These are phyloP conservation scores for Platichthys flesus DNA, from an alignment of 2,113 vertebrate species.

Conservation along the genomic window DNA sequence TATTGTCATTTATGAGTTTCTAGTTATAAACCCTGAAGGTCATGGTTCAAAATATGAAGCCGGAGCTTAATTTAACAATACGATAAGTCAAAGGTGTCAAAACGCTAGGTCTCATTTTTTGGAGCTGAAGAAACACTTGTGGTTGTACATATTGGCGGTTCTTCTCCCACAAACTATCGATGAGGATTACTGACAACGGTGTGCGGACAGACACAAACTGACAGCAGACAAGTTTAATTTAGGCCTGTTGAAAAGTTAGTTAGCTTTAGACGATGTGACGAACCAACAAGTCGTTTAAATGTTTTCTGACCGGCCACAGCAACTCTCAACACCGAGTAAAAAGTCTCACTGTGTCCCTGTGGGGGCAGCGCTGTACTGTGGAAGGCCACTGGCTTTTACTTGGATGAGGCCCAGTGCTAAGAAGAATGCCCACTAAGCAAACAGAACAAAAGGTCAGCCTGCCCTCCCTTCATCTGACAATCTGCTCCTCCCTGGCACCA, in stretches of 20 bases:
- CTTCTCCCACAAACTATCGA: background rate
- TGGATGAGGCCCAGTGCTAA: constrained; percentile 66
- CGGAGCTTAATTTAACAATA: too few species aligned
- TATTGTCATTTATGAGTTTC: too few species aligned
- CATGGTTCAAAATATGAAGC: too few species aligned
- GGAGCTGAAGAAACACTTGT: too few species aligned
- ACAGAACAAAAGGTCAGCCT: constrained; percentile 75
- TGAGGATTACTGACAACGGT: background rate
- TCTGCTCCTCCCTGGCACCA: constrained; percentile 13
- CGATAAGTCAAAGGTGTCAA: too few species aligned
- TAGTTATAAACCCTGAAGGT: too few species aligned
- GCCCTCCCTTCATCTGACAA: constrained; percentile 50
- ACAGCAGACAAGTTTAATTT: background rate
- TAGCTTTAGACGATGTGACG: background rate
- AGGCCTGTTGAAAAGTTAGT: background rate
- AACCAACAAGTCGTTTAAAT: background rate
- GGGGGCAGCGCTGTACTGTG: constrained; percentile 41
- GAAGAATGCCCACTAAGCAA: constrained; percentile 79
- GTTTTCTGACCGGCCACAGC: background rate
- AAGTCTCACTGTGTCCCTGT: constrained; percentile 29
- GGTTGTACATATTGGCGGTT: background rate
- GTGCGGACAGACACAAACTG: background rate
- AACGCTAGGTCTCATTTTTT: too few species aligned
- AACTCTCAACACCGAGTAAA: background rate
- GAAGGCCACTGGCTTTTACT: constrained; percentile 50